These are phyloP conservation scores for Aproaerema taeniolella DNA, from an alignment of 2,888 invertebrate genomes.

Conservation along the genomic window DNA sequence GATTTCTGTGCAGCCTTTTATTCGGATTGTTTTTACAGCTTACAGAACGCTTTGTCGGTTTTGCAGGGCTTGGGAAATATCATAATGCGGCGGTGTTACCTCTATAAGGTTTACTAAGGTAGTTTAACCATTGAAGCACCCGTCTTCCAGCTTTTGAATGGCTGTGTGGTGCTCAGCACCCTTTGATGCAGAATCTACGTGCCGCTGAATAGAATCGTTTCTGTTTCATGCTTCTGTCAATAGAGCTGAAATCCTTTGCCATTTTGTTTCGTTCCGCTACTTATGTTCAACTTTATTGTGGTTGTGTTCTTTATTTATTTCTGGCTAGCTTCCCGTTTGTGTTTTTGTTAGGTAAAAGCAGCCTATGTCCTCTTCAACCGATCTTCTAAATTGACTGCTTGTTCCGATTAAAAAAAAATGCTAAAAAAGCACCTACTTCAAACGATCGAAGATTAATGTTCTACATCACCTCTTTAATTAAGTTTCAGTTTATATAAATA, in stretches of 20 bases:
- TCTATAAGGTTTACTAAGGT: slow-evolving; percentile 21
- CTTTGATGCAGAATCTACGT: slow-evolving; percentile 59
- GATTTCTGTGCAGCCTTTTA: slow-evolving; percentile 41
- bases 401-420: no score
- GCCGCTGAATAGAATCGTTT: slow-evolving; percentile 58
- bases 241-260: slow-evolving; percentile 35
- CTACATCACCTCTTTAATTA: no score
- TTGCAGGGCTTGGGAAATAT: slow-evolving; percentile 43
- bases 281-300: no score
- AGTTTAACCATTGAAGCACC: slow-evolving; percentile 21
- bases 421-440: no score
- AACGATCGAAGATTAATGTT: no score
- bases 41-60: slow-evolving; percentile 70
- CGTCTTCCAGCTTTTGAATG: slow-evolving; percentile 60
- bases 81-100: slow-evolving; percentile 43
- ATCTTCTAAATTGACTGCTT: no score
- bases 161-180: slow-evolving; percentile 33
- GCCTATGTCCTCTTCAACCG: no score
- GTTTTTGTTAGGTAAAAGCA: no score
- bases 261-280: slow-evolving; percentile 30
- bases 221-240: slow-evolving; percentile 63
- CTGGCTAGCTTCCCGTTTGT: no score
- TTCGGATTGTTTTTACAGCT: slow-evolving; percentile 73
- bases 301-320: no score
- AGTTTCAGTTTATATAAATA: no score